Evolutionary conservation across 2,797 vertebrate species (phyloP), one percentile per base, ranked within the genome.

Genomic region (Sebastes hubbsi): DNA sequence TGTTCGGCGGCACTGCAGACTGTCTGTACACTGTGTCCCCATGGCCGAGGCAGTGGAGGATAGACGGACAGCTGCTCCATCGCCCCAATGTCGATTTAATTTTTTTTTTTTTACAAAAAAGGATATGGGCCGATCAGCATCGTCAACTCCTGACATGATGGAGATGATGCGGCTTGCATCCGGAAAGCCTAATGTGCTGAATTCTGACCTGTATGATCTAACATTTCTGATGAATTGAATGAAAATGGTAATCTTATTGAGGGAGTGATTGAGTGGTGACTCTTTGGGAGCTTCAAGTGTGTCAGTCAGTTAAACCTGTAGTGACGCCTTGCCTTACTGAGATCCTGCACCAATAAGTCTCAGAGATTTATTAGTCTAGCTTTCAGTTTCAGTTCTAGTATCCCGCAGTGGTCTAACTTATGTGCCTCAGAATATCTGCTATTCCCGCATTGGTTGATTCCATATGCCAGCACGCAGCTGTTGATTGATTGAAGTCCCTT

Each of bases 21-120:
- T 61, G 87, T 90, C 88, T 91, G 92, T 86, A 93, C 91, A 88
- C 77, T 7, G 75, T 91, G 90, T 92, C 89, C 93, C 88, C 86
- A 46, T 71, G 73, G 86, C 88, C 76, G 64, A 85, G 83, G 82
- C 87, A 87, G 78, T 66, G 73, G 80, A 89, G 76, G 81, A 80
- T 22, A 74, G 84, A 78, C 79, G 64, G 56, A 66, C 74, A 63
- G 81, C 62, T 69, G 78, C 82, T 63, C 58, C 77, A 65, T 75
- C 70, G 25, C 12, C 32, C 20, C 55, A 18, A 27, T 59, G 42
- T 46, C 63, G 49, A 68, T 70, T n/a, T 65, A n/a, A 2, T 42
- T 42, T 22, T n/a, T 34, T 34, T 34, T 61, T 34, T 55, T 84
- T 84, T 4, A 6, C 8, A 46, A 72, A 79, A 38, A 38, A 18